Evolutionary conservation across 2,888 invertebrate genomes (phyloP), one percentile per base, ranked within the genome.

Genomic region (Tenthredo distinguenda): DNA sequence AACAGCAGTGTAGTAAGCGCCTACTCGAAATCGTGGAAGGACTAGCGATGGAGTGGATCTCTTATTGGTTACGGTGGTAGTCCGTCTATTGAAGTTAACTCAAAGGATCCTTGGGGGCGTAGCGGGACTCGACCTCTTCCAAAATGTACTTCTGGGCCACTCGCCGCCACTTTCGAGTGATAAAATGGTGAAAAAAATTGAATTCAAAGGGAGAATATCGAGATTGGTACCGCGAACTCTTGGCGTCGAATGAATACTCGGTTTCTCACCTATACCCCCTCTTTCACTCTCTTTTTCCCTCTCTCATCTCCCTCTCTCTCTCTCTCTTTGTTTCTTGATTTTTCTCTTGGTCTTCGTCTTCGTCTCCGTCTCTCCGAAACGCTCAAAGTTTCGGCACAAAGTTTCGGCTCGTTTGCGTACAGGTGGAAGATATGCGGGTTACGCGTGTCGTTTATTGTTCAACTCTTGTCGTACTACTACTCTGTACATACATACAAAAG

Each of bases 391-490:
- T 31, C 31, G 31, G 76, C 10, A 77, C 50, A 18, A 77, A 77
- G 50, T 50, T 77, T 50, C 6, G 9, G 18, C 76, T 77, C 50
- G 31, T 77, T 77, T 77, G 76, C 79, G 37, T 79, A 79, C 79
- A 55, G 37, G 40, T 47, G 21, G 31, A 58, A 68, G 43, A 83
- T 43, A 65, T 68, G 68, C 82, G 68, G 82, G 68, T 47, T 83
- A 31, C 65, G 47, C 40, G 65, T 83, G 82, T 83, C 82, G 82
- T 83, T 83, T 68, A 68, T 68, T 83, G 82, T 65, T 68, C 82
- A 68, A 65, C 82, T 83, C 47, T 47, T 68, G 82, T 83, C 47
- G 55, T 81, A 43, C 65, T 26, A 81, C 34, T 26, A 68, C 31
- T 68, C 31, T 50, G 47, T 55, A 74, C 37, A 55, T 34, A 55